These are phyloP conservation scores for Spermophilus dauricus DNA, from an alignment of 2,113 vertebrate species.

Conservation along the genomic window DNA sequence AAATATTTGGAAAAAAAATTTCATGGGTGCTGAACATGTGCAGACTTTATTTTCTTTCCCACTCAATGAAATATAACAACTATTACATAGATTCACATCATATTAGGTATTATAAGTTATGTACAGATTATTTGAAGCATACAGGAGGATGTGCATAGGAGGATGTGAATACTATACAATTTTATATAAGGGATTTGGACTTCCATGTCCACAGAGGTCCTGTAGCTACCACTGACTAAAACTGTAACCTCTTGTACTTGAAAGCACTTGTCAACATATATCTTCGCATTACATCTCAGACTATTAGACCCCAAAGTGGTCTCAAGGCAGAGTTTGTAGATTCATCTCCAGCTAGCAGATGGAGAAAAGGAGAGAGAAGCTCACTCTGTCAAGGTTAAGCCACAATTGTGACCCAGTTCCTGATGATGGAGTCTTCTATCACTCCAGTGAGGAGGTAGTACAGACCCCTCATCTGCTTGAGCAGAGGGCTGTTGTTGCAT, in stretches of 20 bases:
- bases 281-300: neutral
- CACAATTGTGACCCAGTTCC: neutral
- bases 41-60: neutral
- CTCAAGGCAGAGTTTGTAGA: neutral
- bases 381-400: neutral
- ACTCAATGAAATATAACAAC: neutral
- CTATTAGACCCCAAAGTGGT: neutral
- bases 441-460: neutral
- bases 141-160: too few relatives aligned
- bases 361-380: neutral
- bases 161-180: too few relatives aligned
- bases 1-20: neutral
- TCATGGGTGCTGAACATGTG: neutral
- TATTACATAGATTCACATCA: neutral
- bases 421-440: neutral
- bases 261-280: neutral
- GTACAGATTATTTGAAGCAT: neutral
- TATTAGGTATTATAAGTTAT: neutral
- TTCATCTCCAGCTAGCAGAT: neutral
- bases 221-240: too few relatives aligned
- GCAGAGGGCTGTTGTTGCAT: neutral
- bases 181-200: too few relatives aligned
- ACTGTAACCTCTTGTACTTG: neutral
- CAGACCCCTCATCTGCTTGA: neutral
- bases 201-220: too few relatives aligned